Evolutionary conservation across 2,797 vertebrate species (phyloP).

Genomic region (Synaphobranchus kaupii): DNA sequence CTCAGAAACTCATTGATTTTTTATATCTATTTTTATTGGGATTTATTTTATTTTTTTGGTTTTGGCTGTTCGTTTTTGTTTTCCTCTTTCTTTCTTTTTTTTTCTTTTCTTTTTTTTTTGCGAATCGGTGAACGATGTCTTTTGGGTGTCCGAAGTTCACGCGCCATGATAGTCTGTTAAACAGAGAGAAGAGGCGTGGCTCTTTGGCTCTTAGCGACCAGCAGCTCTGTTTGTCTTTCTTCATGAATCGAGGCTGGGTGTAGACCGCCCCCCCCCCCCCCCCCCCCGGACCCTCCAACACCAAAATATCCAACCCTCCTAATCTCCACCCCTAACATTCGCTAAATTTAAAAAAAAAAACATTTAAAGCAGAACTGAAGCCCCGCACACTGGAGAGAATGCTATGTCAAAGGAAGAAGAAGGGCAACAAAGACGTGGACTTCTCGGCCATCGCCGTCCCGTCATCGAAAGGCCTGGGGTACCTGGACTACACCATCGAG

Average conservation of each 20-base stretch:
- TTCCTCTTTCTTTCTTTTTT: neutral
- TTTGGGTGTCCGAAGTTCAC: conserved; percentile 21
- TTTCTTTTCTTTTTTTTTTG: neutral
- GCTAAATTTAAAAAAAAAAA: neutral
- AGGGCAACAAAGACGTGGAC: conserved; percentile 62
- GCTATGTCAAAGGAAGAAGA: conserved; percentile 75
- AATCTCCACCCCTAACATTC: neutral
- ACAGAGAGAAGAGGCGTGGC: neutral
- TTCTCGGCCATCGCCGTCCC: conserved; percentile 76
- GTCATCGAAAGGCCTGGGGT: conserved; percentile 76
- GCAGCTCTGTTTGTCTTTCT: neutral
- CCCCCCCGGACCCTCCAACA: neutral
- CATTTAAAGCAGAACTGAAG: neutral
- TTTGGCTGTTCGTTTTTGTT: neutral
- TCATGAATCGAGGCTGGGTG: conserved; percentile 16
- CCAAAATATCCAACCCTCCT: neutral
- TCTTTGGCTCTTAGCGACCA: neutral
- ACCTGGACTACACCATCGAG: conserved; percentile 79
- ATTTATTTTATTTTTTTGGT: neutral
- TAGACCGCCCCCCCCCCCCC: neutral
- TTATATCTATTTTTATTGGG: neutral
- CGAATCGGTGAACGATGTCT: conserved; percentile 39
- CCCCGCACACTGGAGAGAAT: conserved; percentile 56
- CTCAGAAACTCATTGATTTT: neutral
- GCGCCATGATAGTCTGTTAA: conserved; percentile 7